Evolutionary conservation across 1,140 invertebrate species (phyloP), one percentile per base, ranked within the genome.

Genomic region (Myzus persicae): DNA sequence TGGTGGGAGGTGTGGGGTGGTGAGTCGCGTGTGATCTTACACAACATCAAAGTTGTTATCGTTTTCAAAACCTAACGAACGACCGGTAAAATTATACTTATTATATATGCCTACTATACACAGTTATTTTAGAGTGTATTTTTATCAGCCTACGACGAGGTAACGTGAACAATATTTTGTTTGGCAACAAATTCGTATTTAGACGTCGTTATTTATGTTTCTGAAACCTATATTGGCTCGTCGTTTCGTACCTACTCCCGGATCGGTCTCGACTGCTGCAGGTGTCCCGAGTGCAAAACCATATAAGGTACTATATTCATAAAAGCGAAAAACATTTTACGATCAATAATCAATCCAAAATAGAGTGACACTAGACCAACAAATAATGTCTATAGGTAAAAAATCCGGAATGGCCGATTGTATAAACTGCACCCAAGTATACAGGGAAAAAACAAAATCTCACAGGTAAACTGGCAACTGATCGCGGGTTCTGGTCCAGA

Each of bases 171-270:
- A 90, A 67, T 54, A 67, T 90, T 90, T 59, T 67, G 38, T 90
- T 90, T 90, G 89, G 89, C 89, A 44, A 90, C 89, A 67, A 90
- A 42, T 67, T 42, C 51, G 38, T 90, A 67, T 90, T 67, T 90
- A n/a, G 38, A 67, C 40, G 54, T 44, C 89, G 89, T 67, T 90
- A 90, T 90, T 90, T 90, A 67, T 67, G 38, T 90, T 90, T 90
- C 38, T n/a, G 38, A 90, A 90, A 90, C 24, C 38, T 38, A 59
- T 67, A 90, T 67, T 67, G 89, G 54, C 89, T 67, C 26, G 38
- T 67, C 18, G 42, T 26, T 67, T 67, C n/a, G n/a, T 89, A 51
- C 7, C 44, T 44, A 88, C 36, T n/a, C 26, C 44, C 59, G n/a
- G n/a, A 8, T 38, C 18, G 36, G 22, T 67, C 31, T 3, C 59